Evolutionary conservation across 2,113 vertebrate species (phyloP).

Genomic region (Sander lucioperca): DNA sequence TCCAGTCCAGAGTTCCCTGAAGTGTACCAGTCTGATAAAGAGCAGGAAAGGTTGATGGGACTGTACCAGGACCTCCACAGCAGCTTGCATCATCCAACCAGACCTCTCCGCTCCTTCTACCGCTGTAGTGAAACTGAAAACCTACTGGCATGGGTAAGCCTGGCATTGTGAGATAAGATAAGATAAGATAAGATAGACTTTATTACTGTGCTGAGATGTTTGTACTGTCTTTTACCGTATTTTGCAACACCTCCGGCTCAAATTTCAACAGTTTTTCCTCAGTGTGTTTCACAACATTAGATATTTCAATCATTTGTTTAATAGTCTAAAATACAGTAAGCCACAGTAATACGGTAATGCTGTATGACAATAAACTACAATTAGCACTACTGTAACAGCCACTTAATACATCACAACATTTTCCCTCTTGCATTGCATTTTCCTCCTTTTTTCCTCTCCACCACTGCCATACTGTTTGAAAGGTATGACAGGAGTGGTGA

Average conservation of each 20-base stretch:
- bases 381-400: too few species aligned
- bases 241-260: background rate
- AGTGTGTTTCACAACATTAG: too few species aligned
- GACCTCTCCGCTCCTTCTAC: slow-evolving; percentile 93
- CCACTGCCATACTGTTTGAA: too few species aligned
- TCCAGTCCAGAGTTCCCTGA: slow-evolving; percentile 92
- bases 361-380: too few species aligned
- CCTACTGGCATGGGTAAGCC: slow-evolving; percentile 93
- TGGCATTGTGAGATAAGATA: background rate
- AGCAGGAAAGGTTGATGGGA: slow-evolving; percentile 91
- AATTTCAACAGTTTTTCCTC: background rate
- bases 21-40: slow-evolving; percentile 89
- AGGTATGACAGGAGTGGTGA: too few species aligned
- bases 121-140: slow-evolving; percentile 92
- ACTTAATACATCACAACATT: too few species aligned
- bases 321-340: too few species aligned
- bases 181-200: background rate
- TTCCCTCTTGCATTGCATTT: too few species aligned
- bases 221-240: background rate
- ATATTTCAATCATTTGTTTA: too few species aligned
- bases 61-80: slow-evolving; percentile 97
- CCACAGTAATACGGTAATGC: too few species aligned
- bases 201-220: background rate
- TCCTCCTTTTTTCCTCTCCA: too few species aligned
- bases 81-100: slow-evolving; percentile 92